These are phyloP conservation scores for Carcinoscorpius rotundicauda DNA, from an alignment of 1,140 invertebrate species.

Conservation along the genomic window DNA sequence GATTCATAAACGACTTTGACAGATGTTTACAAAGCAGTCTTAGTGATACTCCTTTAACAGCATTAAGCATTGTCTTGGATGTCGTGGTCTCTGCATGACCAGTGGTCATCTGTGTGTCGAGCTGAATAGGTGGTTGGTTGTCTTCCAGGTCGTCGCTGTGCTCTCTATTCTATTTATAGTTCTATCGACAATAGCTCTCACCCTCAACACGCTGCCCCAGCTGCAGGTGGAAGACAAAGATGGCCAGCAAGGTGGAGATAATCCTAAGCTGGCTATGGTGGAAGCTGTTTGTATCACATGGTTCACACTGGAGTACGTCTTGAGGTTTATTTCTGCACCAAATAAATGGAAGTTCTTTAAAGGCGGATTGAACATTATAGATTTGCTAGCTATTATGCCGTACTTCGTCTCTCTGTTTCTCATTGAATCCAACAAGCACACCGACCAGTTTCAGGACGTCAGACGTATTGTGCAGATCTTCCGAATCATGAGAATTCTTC, in stretches of 20 bases:
- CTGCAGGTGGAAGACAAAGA: slow-evolving; percentile 69
- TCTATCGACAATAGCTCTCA: slow-evolving; percentile 93
- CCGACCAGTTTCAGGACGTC: slow-evolving; percentile 93
- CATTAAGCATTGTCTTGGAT: too few relatives aligned
- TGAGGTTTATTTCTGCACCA: slow-evolving; percentile 94
- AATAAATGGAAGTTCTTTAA: slow-evolving; percentile 99
- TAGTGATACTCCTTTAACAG: too few relatives aligned
- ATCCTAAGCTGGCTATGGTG: slow-evolving; percentile 86
- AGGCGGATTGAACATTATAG: slow-evolving; percentile 96
- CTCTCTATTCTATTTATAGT: slow-evolving; percentile 99
- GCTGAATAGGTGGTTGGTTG: too few relatives aligned
- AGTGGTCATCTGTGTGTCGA: too few relatives aligned
- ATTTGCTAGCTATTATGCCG: slow-evolving; percentile 95
- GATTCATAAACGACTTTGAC: too few relatives aligned
- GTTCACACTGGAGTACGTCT: slow-evolving; percentile 97
- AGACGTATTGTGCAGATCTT: slow-evolving; percentile 97
- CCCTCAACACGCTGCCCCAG: slow-evolving; percentile 92
- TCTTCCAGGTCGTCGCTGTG: slow-evolving; percentile 82
- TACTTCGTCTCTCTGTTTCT: slow-evolving; percentile 95
- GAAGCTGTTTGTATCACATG: slow-evolving; percentile 99
- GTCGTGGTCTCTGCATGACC: too few relatives aligned
- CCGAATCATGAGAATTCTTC: slow-evolving; percentile 96
- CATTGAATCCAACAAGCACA: slow-evolving; percentile 91
- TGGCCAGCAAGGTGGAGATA: slow-evolving; percentile 48
- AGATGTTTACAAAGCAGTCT: too few relatives aligned